A percentile compares a stretch with the other conserved stretches of the same genome.
phyloP scores from a whole-genome alignment of 1,140 invertebrate genomes.

The Capitella teleta region DNA sequence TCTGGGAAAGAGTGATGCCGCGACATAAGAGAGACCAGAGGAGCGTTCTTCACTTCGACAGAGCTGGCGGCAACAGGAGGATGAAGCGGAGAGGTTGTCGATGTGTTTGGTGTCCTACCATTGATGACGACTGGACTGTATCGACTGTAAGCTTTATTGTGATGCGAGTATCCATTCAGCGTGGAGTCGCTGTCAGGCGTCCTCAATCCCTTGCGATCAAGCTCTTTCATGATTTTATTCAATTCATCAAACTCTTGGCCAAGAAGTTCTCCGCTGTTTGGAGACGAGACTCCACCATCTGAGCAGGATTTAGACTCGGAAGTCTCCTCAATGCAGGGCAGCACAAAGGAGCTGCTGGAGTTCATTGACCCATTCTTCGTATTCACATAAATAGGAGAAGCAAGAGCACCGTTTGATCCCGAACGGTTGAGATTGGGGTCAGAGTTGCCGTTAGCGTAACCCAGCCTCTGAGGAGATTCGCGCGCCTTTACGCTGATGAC shows the following conservation, averaged over 20 bases:
- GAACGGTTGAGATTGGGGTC: neutral
- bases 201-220: neutral
- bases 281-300: too few relatives aligned
- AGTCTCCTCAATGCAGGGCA: neutral
- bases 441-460: neutral
- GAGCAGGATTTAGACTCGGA: too few relatives aligned
- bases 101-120: too few relatives aligned
- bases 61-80: neutral
- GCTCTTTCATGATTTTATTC: neutral
- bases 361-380: neutral
- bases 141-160: neutral
- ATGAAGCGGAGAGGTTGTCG: neutral
- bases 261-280: too few relatives aligned
- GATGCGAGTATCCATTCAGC: neutral
- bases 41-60: neutral
- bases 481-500: neutral
- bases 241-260: too few relatives aligned
- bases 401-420: neutral
- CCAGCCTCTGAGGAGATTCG: neutral
- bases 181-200: neutral
- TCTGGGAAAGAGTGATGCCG: too few relatives aligned
- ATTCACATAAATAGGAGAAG: too few relatives aligned
- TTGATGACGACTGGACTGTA: neutral
- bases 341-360: neutral
- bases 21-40: neutral